phyloP scores from a whole-genome alignment of 2,113 vertebrate genomes.

The Lipophrys pholis region DNA sequence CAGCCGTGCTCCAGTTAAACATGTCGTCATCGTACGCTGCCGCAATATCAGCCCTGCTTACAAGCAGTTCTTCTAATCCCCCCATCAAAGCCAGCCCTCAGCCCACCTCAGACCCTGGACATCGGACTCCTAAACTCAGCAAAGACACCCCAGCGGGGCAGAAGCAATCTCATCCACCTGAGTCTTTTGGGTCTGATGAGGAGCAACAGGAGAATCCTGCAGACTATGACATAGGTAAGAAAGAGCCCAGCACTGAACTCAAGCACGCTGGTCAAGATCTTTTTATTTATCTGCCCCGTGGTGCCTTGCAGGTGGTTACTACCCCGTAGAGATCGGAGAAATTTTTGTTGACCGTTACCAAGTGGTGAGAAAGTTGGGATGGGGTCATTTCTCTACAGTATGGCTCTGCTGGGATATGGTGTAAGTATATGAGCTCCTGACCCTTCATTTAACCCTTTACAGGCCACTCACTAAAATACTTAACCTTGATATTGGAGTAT shows the following conservation, averaged over 20 bases:
- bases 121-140: conserved; percentile 4
- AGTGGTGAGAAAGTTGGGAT: conserved; percentile 81
- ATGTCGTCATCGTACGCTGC: conserved; percentile 79
- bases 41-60: conserved; percentile 67
- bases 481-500: background rate
- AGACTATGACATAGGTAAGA: conserved; percentile 76
- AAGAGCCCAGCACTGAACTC: background rate
- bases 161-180: conserved; percentile 5
- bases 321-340: conserved; percentile 75
- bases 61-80: conserved; percentile 29
- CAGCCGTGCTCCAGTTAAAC: conserved; percentile 26
- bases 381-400: conserved; percentile 84
- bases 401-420: conserved; percentile 82
- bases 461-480: background rate
- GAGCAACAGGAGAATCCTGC: conserved; percentile 79
- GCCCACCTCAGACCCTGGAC: background rate
- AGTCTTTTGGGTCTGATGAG: conserved; percentile 48
- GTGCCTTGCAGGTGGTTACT: conserved; percentile 76
- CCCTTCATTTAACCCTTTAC: background rate
- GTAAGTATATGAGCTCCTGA: conserved; percentile 61
- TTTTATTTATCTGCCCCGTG: background rate
- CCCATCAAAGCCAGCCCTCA: conserved; percentile 5
- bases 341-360: conserved; percentile 78
- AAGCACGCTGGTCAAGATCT: background rate
- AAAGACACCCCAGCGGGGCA: conserved; percentile 6